Evolutionary conservation across 53 echinoderm and acorn worm species (phyloP).

Genomic region (Pentamera pediparva): DNA sequence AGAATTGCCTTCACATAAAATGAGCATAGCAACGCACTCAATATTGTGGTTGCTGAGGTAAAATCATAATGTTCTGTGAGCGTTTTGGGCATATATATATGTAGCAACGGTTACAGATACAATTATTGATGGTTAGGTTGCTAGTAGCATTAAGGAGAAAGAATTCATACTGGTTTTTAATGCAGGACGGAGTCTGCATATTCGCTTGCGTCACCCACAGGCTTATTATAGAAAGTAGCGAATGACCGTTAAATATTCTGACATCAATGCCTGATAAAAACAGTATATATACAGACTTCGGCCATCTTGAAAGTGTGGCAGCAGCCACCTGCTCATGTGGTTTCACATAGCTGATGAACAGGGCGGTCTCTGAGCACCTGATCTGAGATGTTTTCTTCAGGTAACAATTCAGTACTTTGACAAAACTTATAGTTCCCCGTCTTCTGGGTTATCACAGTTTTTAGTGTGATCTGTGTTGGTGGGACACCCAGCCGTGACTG

Average conservation of each 20-base stretch:
- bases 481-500: neutral
- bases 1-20: no score
- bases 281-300: neutral
- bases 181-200: no score
- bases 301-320: slow-evolving; percentile 13
- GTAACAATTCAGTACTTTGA: neutral
- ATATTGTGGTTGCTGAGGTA: no score
- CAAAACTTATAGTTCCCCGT: neutral
- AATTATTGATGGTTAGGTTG: no score
- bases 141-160: no score
- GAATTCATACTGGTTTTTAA: no score
- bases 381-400: neutral
- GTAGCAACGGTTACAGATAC: no score
- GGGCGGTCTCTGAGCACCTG: neutral
- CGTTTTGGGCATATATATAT: no score
- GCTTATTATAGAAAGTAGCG: no score
- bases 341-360: neutral
- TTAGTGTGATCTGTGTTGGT: neutral
- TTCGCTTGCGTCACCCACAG: no score
- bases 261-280: neutral
- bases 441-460: neutral
- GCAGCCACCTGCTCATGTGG: neutral
- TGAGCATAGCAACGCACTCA: no score
- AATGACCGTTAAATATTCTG: neutral
- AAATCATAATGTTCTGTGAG: no score